Percentiles rank a stretch among this genome's conserved stretches.
Evolutionary conservation across 2,797 vertebrate genomes (phyloP).

Genomic region (Allobates femoralis): DNA sequence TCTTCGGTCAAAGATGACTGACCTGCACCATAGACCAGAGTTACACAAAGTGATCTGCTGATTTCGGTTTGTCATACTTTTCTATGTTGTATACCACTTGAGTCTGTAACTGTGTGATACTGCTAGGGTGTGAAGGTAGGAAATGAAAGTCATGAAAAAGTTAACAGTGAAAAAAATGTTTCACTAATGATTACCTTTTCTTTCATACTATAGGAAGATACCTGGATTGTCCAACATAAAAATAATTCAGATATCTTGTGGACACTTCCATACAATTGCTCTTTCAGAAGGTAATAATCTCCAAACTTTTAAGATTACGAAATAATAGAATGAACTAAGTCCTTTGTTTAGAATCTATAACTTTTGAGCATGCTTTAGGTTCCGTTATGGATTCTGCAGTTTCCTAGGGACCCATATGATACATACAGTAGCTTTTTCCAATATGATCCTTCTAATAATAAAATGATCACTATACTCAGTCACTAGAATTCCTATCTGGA

Average conservation of each 20-base stretch:
- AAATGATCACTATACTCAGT: no score
- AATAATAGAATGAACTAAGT: background rate
- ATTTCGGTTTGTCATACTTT: no score
- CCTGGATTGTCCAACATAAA: conserved; percentile 52
- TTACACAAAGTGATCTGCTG: no score
- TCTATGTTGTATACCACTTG: no score
- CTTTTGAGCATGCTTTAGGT: background rate
- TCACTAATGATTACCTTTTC: background rate
- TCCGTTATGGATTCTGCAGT: no score
- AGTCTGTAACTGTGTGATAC: background rate
- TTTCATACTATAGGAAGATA: conserved; percentile 65
- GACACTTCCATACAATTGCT: conserved; percentile 67
- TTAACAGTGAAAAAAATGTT: background rate
- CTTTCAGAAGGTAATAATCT: conserved; percentile 62
- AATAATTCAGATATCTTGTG: conserved; percentile 73
- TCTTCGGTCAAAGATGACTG: no score
- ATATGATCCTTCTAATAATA: no score
- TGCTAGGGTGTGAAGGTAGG: background rate
- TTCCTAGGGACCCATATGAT: no score
- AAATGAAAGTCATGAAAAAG: background rate
- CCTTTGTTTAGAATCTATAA: background rate
- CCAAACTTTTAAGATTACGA: no score
- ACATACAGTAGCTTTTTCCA: no score
- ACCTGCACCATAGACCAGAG: no score
- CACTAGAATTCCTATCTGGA: no score